Evolutionary conservation across 2,113 vertebrate species (phyloP).

Genomic region (Lipophrys pholis): DNA sequence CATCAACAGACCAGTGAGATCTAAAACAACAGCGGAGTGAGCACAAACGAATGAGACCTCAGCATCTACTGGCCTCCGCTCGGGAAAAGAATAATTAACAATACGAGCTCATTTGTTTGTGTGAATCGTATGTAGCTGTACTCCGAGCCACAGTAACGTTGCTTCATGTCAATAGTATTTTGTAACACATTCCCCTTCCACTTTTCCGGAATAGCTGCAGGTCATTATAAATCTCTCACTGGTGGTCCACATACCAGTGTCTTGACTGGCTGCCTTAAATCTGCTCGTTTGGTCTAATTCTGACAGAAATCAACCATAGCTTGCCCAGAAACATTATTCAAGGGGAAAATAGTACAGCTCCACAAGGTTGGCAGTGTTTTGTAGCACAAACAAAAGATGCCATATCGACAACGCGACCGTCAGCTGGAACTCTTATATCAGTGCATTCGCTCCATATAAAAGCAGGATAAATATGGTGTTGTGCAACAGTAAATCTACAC

Average conservation of each 20-base stretch:
- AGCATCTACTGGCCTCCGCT: background rate
- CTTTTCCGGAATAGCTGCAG: background rate
- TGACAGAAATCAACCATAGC: too few relatives aligned
- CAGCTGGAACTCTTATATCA: background rate
- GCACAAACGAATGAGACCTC: slow-evolving; percentile 8
- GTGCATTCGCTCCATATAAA: background rate
- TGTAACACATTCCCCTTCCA: background rate
- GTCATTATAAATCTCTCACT: background rate
- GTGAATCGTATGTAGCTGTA: background rate
- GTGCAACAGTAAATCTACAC: slow-evolving; percentile 6
- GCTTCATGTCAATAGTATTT: background rate
- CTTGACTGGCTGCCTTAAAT: too few relatives aligned
- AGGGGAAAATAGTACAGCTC: background rate
- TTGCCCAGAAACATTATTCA: too few relatives aligned
- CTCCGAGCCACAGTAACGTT: slow-evolving; percentile 1
- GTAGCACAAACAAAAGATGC: background rate
- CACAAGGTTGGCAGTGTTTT: background rate
- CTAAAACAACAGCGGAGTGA: background rate
- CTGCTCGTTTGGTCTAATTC: too few relatives aligned
- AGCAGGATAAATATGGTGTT: background rate
- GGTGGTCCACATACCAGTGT: background rate
- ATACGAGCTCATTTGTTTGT: background rate
- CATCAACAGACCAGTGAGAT: slow-evolving; percentile 2
- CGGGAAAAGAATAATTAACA: background rate
- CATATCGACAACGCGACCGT: background rate